These are phyloP conservation scores for Chrysolina haemoptera DNA, from an alignment of 2,888 invertebrate genomes.

Conservation along the genomic window DNA sequence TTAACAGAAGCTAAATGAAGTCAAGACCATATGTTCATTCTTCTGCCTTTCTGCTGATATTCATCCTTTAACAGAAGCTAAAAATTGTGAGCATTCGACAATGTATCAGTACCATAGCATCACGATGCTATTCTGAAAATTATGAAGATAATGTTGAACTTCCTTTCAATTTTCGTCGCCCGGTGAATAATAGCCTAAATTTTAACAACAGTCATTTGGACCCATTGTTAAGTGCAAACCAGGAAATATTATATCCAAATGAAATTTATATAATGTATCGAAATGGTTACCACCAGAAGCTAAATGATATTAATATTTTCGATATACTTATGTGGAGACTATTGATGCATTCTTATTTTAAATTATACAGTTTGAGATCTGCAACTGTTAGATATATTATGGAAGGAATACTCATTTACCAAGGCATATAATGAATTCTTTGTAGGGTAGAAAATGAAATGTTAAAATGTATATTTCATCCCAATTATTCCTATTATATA, in stretches of 20 bases:
- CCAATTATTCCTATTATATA: too few species aligned
- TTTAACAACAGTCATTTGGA: conserved; percentile 27
- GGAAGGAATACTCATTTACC: too few species aligned
- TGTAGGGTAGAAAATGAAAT: too few species aligned
- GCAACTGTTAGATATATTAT: not conserved
- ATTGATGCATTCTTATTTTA: conserved; percentile 18
- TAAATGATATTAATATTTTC: conserved; percentile 24
- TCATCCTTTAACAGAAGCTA: conserved; percentile 9
- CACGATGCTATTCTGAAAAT: not conserved
- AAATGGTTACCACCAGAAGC: conserved; percentile 25
- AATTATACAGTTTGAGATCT: conserved; percentile 22
- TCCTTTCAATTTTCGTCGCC: conserved; percentile 17
- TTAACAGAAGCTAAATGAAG: not conserved
- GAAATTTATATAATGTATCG: conserved; percentile 28
- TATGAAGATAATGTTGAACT: conserved; percentile 11
- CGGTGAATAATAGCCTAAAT: conserved; percentile 9
- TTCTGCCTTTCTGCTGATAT: not conserved
- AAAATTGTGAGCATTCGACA: conserved; percentile 9
- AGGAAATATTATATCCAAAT: conserved; percentile 27
- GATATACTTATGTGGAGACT: conserved; percentile 21
- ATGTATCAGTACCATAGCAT: not conserved
- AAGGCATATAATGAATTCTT: too few species aligned
- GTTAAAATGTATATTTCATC: too few species aligned
- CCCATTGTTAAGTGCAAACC: conserved; percentile 16
- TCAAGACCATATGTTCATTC: not conserved